Conservation (phyloP, 2,888 invertebrate species). For the Cistogaster globosa region DNA sequence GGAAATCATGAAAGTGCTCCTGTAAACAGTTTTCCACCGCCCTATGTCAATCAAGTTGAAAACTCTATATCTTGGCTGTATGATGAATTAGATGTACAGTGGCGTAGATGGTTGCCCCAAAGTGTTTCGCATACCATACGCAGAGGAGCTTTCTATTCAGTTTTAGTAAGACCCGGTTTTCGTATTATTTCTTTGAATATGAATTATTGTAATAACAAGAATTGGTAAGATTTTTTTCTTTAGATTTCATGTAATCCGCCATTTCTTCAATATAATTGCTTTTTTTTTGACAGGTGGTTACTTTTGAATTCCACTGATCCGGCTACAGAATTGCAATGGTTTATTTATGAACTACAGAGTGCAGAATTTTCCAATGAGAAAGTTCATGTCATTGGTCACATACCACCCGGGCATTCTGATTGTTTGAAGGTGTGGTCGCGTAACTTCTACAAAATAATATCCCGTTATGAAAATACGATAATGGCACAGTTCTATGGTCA, state of each 20-base stretch:
- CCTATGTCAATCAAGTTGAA: slow-evolving; percentile 91
- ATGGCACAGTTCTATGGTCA: slow-evolving; percentile 96
- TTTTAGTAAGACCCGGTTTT: slow-evolving; percentile 94
- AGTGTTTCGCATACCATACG: slow-evolving; percentile 93
- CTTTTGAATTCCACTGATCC: slow-evolving; percentile 97
- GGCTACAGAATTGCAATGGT: slow-evolving; percentile 96
- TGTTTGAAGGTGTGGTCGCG: slow-evolving; percentile 98
- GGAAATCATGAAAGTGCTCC: slow-evolving; percentile 99
- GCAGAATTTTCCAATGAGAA: slow-evolving; percentile 97
- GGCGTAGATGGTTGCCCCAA: slow-evolving; percentile 95
- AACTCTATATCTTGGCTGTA: slow-evolving; percentile 96
- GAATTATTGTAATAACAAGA: slow-evolving; percentile 97
- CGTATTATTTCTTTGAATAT: slow-evolving; percentile 96
- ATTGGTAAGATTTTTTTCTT: slow-evolving; percentile 86
- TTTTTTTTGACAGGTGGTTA: slow-evolving; percentile 85
- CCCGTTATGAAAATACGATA: slow-evolving; percentile 94
- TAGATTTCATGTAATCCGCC: neutral
- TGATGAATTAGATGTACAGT: slow-evolving; percentile 93
- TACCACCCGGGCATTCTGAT: slow-evolving; percentile 96
- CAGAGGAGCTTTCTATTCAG: slow-evolving; percentile 95
- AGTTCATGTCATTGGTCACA: slow-evolving; percentile 98
- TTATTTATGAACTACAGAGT: slow-evolving; percentile 95
- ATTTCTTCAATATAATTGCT: neutral
- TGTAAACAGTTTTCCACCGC: slow-evolving; percentile 96
- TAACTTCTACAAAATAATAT: slow-evolving; percentile 95